A percentile compares a stretch with the other conserved stretches of the same genome.
phyloP scores from a whole-genome alignment of 2,113 vertebrate genomes.

The Xiphias gladius region DNA sequence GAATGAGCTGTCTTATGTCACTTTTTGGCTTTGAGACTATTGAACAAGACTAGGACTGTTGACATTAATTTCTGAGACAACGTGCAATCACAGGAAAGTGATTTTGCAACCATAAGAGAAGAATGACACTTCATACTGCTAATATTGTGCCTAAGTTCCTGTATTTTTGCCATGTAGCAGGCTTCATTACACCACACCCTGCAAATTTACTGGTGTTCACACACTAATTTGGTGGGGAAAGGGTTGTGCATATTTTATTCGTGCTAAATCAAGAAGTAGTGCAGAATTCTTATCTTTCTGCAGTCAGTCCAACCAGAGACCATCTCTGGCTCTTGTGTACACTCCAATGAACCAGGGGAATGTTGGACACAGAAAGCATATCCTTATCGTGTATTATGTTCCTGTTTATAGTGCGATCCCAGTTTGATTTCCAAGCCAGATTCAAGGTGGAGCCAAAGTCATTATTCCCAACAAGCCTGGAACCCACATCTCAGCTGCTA shows the following conservation, averaged over 20 bases:
- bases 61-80: not conserved
- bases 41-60: not conserved
- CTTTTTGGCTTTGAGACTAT: not conserved
- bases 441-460: not conserved
- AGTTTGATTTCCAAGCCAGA: not conserved
- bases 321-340: not conserved
- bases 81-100: not conserved
- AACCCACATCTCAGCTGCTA: not conserved
- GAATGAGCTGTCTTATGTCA: not conserved
- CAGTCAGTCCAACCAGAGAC: not conserved
- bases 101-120: not conserved
- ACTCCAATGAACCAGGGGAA: not conserved
- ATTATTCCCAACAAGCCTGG: not conserved
- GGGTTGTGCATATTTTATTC: not conserved
- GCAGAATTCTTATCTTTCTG: not conserved
- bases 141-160: not conserved
- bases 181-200: not conserved
- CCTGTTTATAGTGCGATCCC: slow-evolving; percentile 9
- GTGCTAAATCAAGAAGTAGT: not conserved
- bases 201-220: not conserved
- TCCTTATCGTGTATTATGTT: slow-evolving; percentile 24
- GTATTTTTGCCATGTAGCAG: not conserved
- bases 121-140: not conserved
- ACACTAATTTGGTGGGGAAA: not conserved
- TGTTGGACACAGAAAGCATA: not conserved